phyloP scores from a whole-genome alignment of 2,797 vertebrate genomes.

The Pterois miles region DNA sequence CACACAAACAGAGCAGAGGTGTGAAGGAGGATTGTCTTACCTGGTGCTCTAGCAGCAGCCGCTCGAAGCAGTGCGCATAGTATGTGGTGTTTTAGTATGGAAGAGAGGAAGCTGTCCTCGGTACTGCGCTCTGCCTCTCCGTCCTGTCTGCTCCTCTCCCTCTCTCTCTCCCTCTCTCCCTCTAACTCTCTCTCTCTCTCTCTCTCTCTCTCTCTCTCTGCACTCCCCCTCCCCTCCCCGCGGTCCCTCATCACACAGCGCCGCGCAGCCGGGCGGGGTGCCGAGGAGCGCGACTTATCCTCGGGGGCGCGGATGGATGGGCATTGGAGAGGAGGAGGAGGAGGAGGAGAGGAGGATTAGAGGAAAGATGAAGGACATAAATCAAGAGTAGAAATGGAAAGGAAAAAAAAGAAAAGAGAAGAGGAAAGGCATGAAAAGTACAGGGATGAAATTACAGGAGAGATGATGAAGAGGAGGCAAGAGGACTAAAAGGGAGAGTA shows the following conservation, averaged over 20 bases:
- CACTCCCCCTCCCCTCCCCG: slow-evolving; percentile 30
- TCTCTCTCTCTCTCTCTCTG: not conserved
- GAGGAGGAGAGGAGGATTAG: too few relatives aligned
- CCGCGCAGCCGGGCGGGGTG: slow-evolving; percentile 54
- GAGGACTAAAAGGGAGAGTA: too few relatives aligned
- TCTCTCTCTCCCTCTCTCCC: slow-evolving; percentile 4
- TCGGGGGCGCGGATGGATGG: slow-evolving; percentile 59
- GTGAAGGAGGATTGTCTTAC: slow-evolving; percentile 27
- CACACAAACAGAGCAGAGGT: not conserved
- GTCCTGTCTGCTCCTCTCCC: not conserved
- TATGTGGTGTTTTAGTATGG: slow-evolving; percentile 9
- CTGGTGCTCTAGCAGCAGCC: slow-evolving; percentile 31
- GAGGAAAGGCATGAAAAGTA: too few relatives aligned
- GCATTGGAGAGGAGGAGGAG: not conserved
- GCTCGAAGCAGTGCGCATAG: slow-evolving; percentile 10
- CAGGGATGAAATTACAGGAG: too few relatives aligned
- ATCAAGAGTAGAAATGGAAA: not conserved
- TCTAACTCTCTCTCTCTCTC: not conserved
- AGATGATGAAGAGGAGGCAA: not conserved
- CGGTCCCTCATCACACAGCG: slow-evolving; percentile 20
- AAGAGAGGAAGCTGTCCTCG: slow-evolving; percentile 39
- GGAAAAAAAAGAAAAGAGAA: too few relatives aligned
- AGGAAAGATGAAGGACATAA: not conserved
- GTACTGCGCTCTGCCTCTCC: slow-evolving; percentile 10
- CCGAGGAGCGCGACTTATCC: slow-evolving; percentile 38